Conservation (phyloP, 2,888 invertebrate species). For the Salpingus planirostris region DNA sequence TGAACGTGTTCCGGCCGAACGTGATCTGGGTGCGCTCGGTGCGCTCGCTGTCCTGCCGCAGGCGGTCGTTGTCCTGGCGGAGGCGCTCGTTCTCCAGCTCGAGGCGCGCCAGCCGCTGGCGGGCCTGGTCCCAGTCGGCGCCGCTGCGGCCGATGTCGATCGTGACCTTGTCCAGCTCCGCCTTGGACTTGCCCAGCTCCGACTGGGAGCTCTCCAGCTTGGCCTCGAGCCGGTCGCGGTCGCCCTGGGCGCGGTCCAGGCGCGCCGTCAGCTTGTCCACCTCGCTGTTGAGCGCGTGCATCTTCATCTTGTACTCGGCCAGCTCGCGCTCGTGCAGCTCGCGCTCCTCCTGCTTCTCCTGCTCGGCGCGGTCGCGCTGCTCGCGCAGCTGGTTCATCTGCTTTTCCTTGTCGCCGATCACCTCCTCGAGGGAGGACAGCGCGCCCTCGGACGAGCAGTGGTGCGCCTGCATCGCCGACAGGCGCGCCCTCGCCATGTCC, state of each 20-base stretch:
- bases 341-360: conserved; percentile 92
- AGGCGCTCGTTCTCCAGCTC: conserved; percentile 87
- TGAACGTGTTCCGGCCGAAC: conserved; percentile 72
- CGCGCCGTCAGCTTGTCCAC: conserved; percentile 81
- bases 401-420: conserved; percentile 92
- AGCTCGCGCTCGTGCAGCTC: conserved; percentile 88
- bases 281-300: conserved; percentile 84
- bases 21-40: conserved; percentile 54
- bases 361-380: conserved; percentile 90
- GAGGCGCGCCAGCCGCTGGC: conserved; percentile 72
- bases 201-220: conserved; percentile 89
- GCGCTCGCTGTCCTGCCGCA: conserved; percentile 17
- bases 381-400: conserved; percentile 92
- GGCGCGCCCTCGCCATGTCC: conserved; percentile 83
- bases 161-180: conserved; percentile 84
- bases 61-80: conserved; percentile 66
- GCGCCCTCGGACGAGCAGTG: conserved; percentile 91
- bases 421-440: conserved; percentile 86
- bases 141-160: conserved; percentile 83
- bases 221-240: conserved; percentile 84
- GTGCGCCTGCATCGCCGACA: conserved; percentile 90
- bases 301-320: conserved; percentile 91
- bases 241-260: conserved; percentile 79
- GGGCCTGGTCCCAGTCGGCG: conserved; percentile 80
- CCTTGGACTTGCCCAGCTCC: conserved; percentile 89